Evolutionary conservation across 2,888 invertebrate species (phyloP).

Genomic region (Beris chalybata): DNA sequence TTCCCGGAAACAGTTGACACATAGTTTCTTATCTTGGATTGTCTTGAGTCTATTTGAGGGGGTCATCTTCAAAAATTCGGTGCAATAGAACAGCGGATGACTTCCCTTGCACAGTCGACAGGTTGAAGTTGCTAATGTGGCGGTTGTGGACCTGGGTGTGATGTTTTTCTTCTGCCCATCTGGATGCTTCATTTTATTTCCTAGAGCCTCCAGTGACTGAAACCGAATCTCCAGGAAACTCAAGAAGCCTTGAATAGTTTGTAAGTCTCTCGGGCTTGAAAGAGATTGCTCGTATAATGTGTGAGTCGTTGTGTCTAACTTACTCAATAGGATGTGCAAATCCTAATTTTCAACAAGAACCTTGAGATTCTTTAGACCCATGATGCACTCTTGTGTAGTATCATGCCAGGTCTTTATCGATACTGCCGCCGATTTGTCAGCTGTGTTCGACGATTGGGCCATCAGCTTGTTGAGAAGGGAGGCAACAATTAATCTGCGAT

Average conservation of each 20-base stretch:
- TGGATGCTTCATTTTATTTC: too few species aligned
- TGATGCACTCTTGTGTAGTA: background rate
- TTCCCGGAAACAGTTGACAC: background rate
- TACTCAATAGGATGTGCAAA: too few species aligned
- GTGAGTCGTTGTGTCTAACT: background rate
- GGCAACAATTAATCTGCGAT: too few species aligned
- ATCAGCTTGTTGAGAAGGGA: too few species aligned
- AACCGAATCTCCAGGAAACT: background rate
- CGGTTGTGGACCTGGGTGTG: background rate
- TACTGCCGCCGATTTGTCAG: too few species aligned
- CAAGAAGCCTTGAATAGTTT: background rate
- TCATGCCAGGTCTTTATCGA: background rate
- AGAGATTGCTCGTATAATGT: conserved; percentile 1
- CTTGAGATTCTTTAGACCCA: background rate
- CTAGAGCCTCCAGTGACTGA: too few species aligned
- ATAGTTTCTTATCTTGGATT: background rate
- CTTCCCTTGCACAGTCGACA: background rate
- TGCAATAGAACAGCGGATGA: too few species aligned
- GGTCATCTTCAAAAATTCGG: background rate
- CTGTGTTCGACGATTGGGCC: too few species aligned
- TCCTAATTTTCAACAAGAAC: background rate
- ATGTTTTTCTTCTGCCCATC: background rate
- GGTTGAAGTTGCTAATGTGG: background rate
- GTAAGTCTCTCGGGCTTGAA: background rate
- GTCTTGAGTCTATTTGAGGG: background rate